Base-by-base conservation (phyloP, 2,113 vertebrate genomes). In the Ochotona princeps region DNA sequence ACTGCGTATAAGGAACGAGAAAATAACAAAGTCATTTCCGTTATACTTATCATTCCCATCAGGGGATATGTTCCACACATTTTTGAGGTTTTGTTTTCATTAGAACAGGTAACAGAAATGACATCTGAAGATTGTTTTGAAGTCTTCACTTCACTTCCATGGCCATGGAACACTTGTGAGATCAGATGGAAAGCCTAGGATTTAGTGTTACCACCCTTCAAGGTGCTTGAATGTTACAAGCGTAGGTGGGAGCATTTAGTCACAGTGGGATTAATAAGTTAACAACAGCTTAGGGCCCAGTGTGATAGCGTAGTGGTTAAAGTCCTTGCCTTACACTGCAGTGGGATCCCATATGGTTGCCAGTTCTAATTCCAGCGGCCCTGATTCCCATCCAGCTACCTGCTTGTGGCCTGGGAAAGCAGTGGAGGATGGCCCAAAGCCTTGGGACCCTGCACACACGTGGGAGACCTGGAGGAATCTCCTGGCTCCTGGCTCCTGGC, bases 1-100 rank as follows among this genome's bases (percentile, higher is more conserved):
- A 47, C 83, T 60, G 49, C 49, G 67, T 93, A 75, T 18, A 6
- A 1, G 2, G 7, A 78, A 60, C 35, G 7, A 7, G 49, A 57
- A 66, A 81, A 78, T 25, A 93, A 54, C 7, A 57, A n/a, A 67
- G 21, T 70, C 30, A 51, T 81, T 32, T 89, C 51, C 49, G 11
- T 26, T 60, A 26, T 79, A 35, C 28, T 14, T 5, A 74, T 94
- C 17, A 51, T 90, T 73, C 80, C 25, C 51, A 63, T 54, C 67
- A 87, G 78, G 87, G 65, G 54, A 54, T 81, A 25, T 5, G 73
- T 44, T 72, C 61, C 60, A 18, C 35, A 63, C 13, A 28, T 10
- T 90, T 90, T 89, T 92, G 38, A 44, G 38, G 38, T 44, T 44
- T 78, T 93, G 26, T 66, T 79, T 82, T 82, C 32, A 83, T 87